Evolutionary conservation across 1,140 invertebrate genomes (phyloP), one percentile per base, ranked within the genome.

Genomic region (Callitettix versicolor): DNA sequence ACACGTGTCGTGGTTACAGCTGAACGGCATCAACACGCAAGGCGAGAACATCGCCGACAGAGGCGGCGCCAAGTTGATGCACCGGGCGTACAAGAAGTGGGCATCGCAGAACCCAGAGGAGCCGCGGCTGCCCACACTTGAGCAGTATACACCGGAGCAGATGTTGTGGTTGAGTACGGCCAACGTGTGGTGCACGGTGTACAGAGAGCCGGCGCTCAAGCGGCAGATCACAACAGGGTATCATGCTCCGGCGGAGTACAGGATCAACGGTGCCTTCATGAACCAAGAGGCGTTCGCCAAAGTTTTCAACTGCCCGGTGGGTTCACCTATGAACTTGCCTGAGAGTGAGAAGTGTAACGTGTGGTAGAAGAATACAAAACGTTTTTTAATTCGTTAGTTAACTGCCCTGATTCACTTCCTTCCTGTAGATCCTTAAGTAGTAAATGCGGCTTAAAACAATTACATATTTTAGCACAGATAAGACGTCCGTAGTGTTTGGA

Each of bases 271-370:
- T 9, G 85, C 91, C 0, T 70, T 95, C n/a, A 87, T 88, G 38
- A 97, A 96, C 67, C 85, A 88, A 72, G 74, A 80, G 43, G 84
- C 91, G 52, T 96, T 96, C 71, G 73, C 86, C 0, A 70, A 76
- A 54, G 88, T 91, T 68, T 96, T 92, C 71, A 81, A 85, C 38
- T 97, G 92, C 69, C 82, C 86, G 0, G 55, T 73, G 1, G 83
- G 81, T 2, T 82, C 85, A 0, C 78, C 75, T 20, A 93, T 95
- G 89, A 95, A 96, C 69, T n/a, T n/a, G n/a, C 91, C 91, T 0
- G 63, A 68, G 14, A n/a, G n/a, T n/a, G 75, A 88, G 0, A 95
- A 94, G 67, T 96, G 92, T 72, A 74, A 76, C 64, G 80, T 87
- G 17, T 86, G 84, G 84, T 87, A 38, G 20, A n/a, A n/a, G n/a